A percentile compares a stretch with the other conserved stretches of the same genome.
These are phyloP conservation scores for Nematolebias whitei DNA, from an alignment of 2,113 vertebrate species.

Conservation along the genomic window DNA sequence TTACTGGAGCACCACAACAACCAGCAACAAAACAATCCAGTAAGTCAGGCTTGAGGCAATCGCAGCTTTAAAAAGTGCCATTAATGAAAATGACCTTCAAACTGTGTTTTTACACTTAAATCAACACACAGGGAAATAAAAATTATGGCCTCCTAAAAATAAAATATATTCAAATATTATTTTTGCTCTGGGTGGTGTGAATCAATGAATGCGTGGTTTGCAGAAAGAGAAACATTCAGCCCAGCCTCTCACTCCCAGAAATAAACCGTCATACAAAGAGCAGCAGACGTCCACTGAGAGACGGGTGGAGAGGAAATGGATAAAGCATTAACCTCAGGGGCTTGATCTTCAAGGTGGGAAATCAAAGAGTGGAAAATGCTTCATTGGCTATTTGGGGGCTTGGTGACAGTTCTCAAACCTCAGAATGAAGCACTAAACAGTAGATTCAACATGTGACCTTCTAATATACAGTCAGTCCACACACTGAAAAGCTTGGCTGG, in stretches of 20 bases:
- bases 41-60: background rate
- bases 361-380: conserved; percentile 14
- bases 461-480: background rate
- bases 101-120: conserved; percentile 12
- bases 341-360: conserved; percentile 6
- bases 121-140: conserved; percentile 30
- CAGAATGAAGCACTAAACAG: conserved; percentile 3
- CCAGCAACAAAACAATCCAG: background rate
- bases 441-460: background rate
- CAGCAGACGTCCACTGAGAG: conserved; percentile 14
- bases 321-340: background rate
- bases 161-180: conserved; percentile 15
- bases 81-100: conserved; percentile 12
- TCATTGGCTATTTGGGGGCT: background rate
- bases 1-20: background rate
- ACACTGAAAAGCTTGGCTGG: background rate
- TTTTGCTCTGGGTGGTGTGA: background rate
- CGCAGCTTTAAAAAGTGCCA: background rate
- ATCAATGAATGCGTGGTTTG: background rate
- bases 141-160: conserved; percentile 10
- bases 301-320: conserved; percentile 8
- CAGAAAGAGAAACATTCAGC: conserved; percentile 36
- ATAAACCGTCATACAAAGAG: conserved; percentile 18
- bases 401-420: conserved; percentile 9
- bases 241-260: conserved; percentile 11